Base-by-base conservation (phyloP, 2,113 vertebrate species). In the Ictalurus punctatus region DNA sequence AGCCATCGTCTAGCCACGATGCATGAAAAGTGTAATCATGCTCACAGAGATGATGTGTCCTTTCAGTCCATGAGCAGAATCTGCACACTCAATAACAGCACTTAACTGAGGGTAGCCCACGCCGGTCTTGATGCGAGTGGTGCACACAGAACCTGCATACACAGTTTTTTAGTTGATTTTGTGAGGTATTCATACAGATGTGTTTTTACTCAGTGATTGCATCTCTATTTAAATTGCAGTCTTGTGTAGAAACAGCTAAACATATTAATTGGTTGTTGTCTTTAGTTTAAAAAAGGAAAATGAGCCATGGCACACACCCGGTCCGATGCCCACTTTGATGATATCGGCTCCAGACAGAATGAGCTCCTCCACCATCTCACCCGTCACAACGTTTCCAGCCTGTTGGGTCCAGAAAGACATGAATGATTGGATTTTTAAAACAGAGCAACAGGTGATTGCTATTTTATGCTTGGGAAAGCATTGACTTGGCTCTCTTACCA, bases 311-410 rank as follows among this genome's bases (percentile, higher is more conserved):
- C 27, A 21, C 93, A 54, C 86, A 98, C 98, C 98, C 95, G 98
- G 98, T 86, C 98, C 98, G 0, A 99, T 97, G 90, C 98, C 98
- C 93, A 99, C 98, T 98, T 99, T 99, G 92, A 99, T 98, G 91
- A 99, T 97, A 93, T 99, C 98, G 89, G 98, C 98, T 83, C 98
- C 98, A 0, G 98, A 96, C 81, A 99, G 96, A 93, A 99, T 97
- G 74, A 99, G 97, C 90, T 99, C 98, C 91, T 99, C 98, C 86
- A 99, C 98, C 98, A 99, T 99, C 94, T 99, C 98, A 73, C 98
- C 98, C 0, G 98, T 99, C 74, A 99, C 98, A 93, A 99, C 98
- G 2, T 99, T 99, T 40, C 98, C 98, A 87, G 98, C 98, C 98
- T 99, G 93, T 85, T 44, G 78, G 21, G 40, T 34, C 61, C 71